Base-by-base conservation (phyloP, 2,888 invertebrate genomes). In the Tillus elongatus region DNA sequence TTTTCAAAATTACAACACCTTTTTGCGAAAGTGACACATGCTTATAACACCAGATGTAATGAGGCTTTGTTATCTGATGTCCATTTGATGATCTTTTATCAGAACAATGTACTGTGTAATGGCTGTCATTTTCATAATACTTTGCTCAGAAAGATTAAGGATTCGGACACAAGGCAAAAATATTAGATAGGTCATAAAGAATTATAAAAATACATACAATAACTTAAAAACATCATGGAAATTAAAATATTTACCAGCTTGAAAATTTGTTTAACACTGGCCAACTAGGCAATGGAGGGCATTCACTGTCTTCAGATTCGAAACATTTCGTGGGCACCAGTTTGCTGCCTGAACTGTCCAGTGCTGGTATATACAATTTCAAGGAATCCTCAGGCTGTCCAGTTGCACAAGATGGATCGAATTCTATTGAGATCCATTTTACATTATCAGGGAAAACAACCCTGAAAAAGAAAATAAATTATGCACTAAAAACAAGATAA, bases 351-450 rank as follows among this genome's bases (percentile, higher is more conserved):
- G 31, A 10, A 33, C 37, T 34, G 13, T 58, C 56, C 9, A 58
- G 50, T 40, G 72, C 68, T 4, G 80, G 80, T 51, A 81, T 73
- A 49, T 78, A 79, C 10, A 88, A 69, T 34, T 86, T 79, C 4
- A 88, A 64, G 10, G 83, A 82, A 67, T 97, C 96, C 67, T 96
- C 96, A 0, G 86, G 79, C 66, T 93, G 96, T 1, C 86, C 87
- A 0, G 95, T 95, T 35, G 90, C 81, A 63, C 92, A 93, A 42
- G 85, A 79, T 0, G 85, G 75, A 60, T 95, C 95, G 68, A 97
- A 95, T 67, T 96, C 93, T 3, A 97, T 67, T 9, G 87, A 85
- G 57, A 97, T 72, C 88, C 95, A 95, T 46, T 87, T 83, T 1
- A 97, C 89, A 46, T 75, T 75, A 2, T 82, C 71, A 0, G 95